Conservation (phyloP, 1,140 invertebrate genomes). For the Drosophila bocqueti region DNA sequence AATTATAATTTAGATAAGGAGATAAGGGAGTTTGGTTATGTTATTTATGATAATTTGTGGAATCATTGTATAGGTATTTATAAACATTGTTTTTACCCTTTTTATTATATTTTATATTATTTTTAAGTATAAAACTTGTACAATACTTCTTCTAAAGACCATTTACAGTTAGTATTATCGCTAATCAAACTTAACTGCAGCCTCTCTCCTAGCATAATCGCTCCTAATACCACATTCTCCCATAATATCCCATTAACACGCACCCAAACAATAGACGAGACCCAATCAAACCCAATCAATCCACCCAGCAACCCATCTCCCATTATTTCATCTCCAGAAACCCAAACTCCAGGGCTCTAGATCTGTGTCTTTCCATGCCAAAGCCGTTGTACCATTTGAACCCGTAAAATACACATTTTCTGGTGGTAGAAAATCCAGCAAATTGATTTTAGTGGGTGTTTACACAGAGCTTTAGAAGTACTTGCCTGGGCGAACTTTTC, state of each 20-base stretch:
- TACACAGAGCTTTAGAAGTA: constrained; percentile 82
- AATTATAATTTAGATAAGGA: background rate
- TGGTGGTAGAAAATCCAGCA: constrained; percentile 83
- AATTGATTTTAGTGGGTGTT: constrained; percentile 85
- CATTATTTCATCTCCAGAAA: constrained; percentile 9
- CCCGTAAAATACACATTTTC: constrained; percentile 83
- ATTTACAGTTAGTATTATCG: background rate
- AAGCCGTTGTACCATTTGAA: constrained; percentile 53
- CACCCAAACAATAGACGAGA: constrained; percentile 6
- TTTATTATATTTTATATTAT: too few species aligned
- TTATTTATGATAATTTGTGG: background rate
- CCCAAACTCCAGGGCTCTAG: background rate
- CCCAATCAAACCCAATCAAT: constrained; percentile 39
- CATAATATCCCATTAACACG: constrained; percentile 32
- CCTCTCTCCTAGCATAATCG: constrained; percentile 7
- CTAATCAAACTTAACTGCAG: constrained; percentile 3
- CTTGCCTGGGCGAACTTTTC: constrained; percentile 73
- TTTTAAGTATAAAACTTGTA: background rate
- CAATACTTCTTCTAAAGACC: too few species aligned
- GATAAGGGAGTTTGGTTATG: too few species aligned
- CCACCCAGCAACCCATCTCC: constrained; percentile 11
- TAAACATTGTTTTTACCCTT: background rate
- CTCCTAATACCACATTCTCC: background rate
- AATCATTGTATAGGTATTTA: background rate
- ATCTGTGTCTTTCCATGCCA: constrained; percentile 25